Evolutionary conservation across 1,140 invertebrate species (phyloP).

Genomic region (Drosophila pruinosa): DNA sequence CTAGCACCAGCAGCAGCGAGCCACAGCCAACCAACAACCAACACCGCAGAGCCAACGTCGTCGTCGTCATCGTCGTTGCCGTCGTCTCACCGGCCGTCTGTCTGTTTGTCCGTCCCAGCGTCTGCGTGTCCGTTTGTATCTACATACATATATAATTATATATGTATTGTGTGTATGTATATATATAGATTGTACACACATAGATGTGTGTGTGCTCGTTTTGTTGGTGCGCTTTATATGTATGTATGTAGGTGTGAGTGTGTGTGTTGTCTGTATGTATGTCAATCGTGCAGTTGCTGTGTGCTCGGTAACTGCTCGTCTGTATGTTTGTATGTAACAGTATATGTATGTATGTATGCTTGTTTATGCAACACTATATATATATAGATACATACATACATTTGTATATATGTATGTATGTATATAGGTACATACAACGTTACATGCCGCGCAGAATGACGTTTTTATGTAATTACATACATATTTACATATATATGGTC

Average conservation of each 20-base stretch:
- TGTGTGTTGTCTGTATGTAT: constrained; percentile 58
- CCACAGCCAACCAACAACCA: constrained; percentile 51
- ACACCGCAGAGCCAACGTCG: constrained; percentile 67
- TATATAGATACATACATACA: constrained; percentile 25
- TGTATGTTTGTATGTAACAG: constrained; percentile 40
- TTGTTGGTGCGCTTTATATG: constrained; percentile 49
- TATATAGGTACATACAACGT: constrained; percentile 27
- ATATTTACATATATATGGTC: constrained; percentile 31
- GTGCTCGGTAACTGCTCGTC: constrained; percentile 73
- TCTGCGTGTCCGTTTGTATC: constrained; percentile 63
- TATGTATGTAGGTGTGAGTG: constrained; percentile 30
- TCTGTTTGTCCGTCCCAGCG: constrained; percentile 46
- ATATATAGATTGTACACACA: constrained; percentile 54
- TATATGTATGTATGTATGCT: constrained; percentile 37
- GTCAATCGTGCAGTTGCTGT: constrained; percentile 71
- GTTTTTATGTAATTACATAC: constrained; percentile 43
- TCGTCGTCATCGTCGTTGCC: constrained; percentile 64
- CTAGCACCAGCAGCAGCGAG: constrained; percentile 37
- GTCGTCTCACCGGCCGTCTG: constrained; percentile 51
- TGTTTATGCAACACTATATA: constrained; percentile 38
- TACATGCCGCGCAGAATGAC: constrained; percentile 24
- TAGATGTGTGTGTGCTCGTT: constrained; percentile 41
- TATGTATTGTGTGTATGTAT: constrained; percentile 34
- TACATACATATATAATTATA: constrained; percentile 36
- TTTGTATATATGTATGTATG: constrained; percentile 24